Conservation (phyloP, 2,113 vertebrate species). For the Stictonetta naevosa region DNA sequence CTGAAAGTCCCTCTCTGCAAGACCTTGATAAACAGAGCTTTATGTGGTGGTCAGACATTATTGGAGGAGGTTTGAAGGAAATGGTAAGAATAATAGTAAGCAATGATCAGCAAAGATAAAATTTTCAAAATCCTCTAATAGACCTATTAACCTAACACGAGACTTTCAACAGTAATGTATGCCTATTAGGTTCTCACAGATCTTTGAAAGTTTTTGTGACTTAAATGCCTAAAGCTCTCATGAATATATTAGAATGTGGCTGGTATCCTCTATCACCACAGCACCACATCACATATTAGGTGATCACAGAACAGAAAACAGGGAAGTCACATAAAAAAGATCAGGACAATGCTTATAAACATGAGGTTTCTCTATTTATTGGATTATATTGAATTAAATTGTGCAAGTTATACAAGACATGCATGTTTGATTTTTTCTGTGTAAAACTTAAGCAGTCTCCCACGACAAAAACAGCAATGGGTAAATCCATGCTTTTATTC, state of each 20-base stretch:
- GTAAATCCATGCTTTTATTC: not conserved
- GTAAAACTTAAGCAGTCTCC: not conserved
- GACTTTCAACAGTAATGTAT: not conserved
- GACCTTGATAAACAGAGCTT: not conserved
- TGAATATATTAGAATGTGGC: not conserved
- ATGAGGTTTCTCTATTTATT: not conserved
- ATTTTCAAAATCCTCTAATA: not conserved
- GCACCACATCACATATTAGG: not conserved
- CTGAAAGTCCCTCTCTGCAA: not conserved
- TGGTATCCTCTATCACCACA: not conserved
- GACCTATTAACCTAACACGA: not conserved
- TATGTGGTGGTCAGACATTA: not conserved
- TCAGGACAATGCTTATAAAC: not conserved
- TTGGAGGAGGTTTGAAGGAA: not conserved
- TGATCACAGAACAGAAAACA: not conserved
- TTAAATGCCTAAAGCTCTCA: not conserved
- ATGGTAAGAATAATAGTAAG: not conserved
- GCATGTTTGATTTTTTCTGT: not conserved
- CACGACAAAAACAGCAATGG: not conserved
- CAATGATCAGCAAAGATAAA: not conserved
- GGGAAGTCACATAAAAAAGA: not conserved
- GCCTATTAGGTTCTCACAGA: fast-evolving
- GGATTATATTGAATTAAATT: not conserved
- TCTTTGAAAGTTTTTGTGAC: not conserved
- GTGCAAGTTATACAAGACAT: not conserved